Conservation (phyloP, 1,140 invertebrate genomes). For the Camponotus vicinus region DNA sequence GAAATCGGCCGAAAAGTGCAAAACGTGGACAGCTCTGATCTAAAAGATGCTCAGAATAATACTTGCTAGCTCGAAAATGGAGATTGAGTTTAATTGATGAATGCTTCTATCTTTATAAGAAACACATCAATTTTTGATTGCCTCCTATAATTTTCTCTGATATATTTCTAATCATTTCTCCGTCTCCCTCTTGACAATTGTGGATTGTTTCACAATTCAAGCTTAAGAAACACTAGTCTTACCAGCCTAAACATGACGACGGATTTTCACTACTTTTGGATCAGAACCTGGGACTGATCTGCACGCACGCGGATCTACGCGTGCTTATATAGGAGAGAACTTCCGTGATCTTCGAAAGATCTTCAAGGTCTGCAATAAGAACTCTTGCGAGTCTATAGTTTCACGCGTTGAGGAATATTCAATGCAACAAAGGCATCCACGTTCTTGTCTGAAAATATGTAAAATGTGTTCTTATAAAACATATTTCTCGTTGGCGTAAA, state of each 20-base stretch:
- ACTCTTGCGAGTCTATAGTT: slow-evolving; percentile 18
- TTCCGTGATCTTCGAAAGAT: slow-evolving; percentile 73
- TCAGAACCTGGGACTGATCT: slow-evolving; percentile 84
- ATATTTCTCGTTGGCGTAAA: slow-evolving; percentile 23
- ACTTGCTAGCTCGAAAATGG: neutral
- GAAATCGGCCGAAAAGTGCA: no score
- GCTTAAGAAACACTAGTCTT: slow-evolving; percentile 52
- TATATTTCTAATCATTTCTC: no score
- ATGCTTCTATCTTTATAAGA: neutral
- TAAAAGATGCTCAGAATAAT: slow-evolving; percentile 19
- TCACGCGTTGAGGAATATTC: slow-evolving; percentile 40
- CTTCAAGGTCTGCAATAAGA: slow-evolving; percentile 71
- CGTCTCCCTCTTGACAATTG: neutral
- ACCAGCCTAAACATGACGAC: slow-evolving; percentile 83
- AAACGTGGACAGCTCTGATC: neutral
- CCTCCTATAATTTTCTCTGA: no score
- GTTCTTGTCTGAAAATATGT: slow-evolving; percentile 41
- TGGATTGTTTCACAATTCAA: neutral
- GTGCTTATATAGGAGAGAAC: slow-evolving; percentile 80
- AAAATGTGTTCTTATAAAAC: slow-evolving; percentile 10
- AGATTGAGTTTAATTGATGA: neutral
- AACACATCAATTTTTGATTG: neutral
- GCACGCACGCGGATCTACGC: slow-evolving; percentile 72
- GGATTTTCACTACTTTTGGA: slow-evolving; percentile 78
- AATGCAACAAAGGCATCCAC: slow-evolving; percentile 32